Evolutionary conservation across 2,113 vertebrate genomes (phyloP).

Genomic region (Bubo bubo): DNA sequence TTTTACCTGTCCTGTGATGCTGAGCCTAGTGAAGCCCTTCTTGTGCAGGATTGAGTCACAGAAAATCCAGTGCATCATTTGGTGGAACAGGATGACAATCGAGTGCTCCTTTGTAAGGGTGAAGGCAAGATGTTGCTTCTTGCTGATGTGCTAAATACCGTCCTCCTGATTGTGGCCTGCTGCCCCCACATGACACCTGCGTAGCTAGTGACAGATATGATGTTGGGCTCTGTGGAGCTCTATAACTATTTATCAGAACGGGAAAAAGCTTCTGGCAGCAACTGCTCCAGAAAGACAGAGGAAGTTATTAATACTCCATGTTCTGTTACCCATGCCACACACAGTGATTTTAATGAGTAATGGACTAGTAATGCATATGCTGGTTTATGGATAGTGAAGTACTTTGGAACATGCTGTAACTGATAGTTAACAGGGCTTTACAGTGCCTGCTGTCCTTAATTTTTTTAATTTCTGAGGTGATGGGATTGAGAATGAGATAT

Average conservation of each 20-base stretch:
- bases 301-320: background rate
- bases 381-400: background rate
- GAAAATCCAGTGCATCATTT: background rate
- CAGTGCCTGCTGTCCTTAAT: background rate
- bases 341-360: background rate
- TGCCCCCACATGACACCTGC: background rate
- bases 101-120: background rate
- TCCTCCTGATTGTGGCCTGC: background rate
- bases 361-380: background rate
- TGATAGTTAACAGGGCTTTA: slow-evolving; percentile 1
- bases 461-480: background rate
- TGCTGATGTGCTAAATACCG: background rate
- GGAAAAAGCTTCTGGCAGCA: background rate
- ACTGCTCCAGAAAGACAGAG: background rate
- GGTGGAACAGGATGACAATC: background rate
- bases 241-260: background rate
- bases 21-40: background rate
- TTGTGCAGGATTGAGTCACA: background rate
- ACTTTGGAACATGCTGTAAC: background rate
- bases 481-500: background rate
- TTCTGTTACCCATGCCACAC: background rate
- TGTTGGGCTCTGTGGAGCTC: background rate
- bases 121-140: background rate
- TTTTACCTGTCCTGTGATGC: background rate
- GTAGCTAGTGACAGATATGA: background rate